Base-by-base conservation (phyloP, 2,113 vertebrate species). In the Pomatostomus ruficeps region DNA sequence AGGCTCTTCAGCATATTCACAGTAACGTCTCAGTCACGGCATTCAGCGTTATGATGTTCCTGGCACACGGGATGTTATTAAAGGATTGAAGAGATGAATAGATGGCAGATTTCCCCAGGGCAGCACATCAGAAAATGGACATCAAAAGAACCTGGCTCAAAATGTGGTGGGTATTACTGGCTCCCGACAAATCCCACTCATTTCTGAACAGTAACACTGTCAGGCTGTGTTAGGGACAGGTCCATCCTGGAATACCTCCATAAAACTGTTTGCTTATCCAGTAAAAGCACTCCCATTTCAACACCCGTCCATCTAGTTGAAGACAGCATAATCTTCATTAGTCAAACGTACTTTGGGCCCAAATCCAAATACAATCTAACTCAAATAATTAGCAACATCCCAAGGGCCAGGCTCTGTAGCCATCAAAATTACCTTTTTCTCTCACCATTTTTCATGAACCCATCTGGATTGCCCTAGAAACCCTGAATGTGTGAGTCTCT, bases 41-140 rank as follows among this genome's bases (percentile, higher is more conserved):
- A 36, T 66, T 88, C 94, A 84, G 92, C 68, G 45, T 51, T 51
- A 59, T 70, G 83, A 86, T 74, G 76, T 52, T 93, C 66, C 63
- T 93, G 85, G 88, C 83, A 91, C 68, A 84, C 86, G 71, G 51
- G 67, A 86, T 80, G 85, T 93, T 94, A 94, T 86, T 94, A 97
- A 76, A 90, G 75, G 92, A 83, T 46, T 95, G 94, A 90, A 62
- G 61, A 89, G 48, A 92, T 93, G 65, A 96, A 89, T 86, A 84
- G 80, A 71, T 20, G 5, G 68, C 79, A 93, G 26, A 85, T 93
- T 57, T 95, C 90, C 91, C 78, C 75, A 77, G 63, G 75, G 90
- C 82, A 94, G 65, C 71, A 85, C 85, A 89, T 86, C 55, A 93
- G 79, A 97, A 95, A 94, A 92, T 15, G 79, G 92, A 67, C 88